Conservation (phyloP, 2,888 invertebrate genomes). For the Zootermopsis nevadensis region DNA sequence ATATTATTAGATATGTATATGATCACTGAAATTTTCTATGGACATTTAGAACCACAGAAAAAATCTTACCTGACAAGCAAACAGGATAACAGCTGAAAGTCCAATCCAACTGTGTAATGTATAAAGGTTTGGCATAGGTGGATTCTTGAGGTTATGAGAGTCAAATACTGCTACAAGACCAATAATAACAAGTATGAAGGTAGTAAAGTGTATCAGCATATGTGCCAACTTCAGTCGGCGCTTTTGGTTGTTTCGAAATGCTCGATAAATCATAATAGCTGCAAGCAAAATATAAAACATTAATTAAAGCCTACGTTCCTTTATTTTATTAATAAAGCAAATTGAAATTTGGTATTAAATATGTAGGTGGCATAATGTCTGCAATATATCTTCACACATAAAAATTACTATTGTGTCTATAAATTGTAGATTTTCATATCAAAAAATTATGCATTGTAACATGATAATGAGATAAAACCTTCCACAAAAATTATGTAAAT, state of each 20-base stretch:
- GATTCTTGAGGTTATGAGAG: constrained; percentile 73
- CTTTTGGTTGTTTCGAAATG: constrained; percentile 78
- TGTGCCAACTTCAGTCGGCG: constrained; percentile 80
- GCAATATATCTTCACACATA: too few species aligned
- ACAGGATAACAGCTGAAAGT: constrained; percentile 77
- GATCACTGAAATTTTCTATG: too few species aligned
- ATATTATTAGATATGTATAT: too few species aligned
- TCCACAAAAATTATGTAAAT: too few species aligned
- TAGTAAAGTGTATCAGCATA: constrained; percentile 73
- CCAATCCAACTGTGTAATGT: constrained; percentile 87
- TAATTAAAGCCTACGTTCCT: too few species aligned
- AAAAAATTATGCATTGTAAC: too few species aligned
- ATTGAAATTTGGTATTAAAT: too few species aligned
- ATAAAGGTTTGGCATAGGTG: constrained; percentile 77
- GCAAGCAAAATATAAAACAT: constrained; percentile 57
- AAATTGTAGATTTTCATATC: too few species aligned
- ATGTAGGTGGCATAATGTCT: too few species aligned
- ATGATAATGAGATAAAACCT: too few species aligned
- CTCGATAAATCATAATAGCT: constrained; percentile 87
- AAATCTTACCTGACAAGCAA: constrained; percentile 73
- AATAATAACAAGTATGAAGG: constrained; percentile 76
- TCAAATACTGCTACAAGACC: constrained; percentile 84
- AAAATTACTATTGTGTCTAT: too few species aligned
- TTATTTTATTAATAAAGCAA: too few species aligned
- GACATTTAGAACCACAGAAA: background rate